Evolutionary conservation across 2,888 invertebrate species (phyloP), one percentile per base, ranked within the genome.

Genomic region (Melinopterus prodromus): DNA sequence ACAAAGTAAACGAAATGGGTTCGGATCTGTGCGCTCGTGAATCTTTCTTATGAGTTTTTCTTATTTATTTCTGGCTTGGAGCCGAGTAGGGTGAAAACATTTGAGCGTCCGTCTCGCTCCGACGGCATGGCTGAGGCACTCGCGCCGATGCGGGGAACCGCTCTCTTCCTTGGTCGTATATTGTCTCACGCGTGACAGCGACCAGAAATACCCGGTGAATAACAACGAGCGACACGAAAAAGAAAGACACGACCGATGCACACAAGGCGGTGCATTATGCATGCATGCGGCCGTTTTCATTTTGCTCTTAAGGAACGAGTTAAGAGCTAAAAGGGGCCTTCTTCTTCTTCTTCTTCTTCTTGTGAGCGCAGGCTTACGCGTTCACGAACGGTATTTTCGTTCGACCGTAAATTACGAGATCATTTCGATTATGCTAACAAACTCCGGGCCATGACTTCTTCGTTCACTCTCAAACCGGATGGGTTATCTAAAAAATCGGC

Each of bases 121-220:
- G 72, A n/a, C 74, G 74, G 36, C 37, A 74, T 37, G 74, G 35
- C 74, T 36, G 74, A n/a, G 14, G 74, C 74, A 35, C 74, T 35
- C 9, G 14, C 74, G 35, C 9, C 35, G 36, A 26, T 74, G 74
- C 74, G 36, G n/a, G 74, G 26, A 53, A 36, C 74, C 74, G 74
- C 36, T n/a, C 74, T 74, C 74, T 74, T 74, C 74, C 74, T 74
- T 74, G 74, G 36, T 74, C 74, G 36, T 74, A 74, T 74, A 74
- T 74, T 37, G 74, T 74, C 74, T 74, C 36, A 74, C 37, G 74
- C 36, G 74, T 74, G 74, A 74, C 74, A 74, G 74, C 74, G 74
- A 74, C 74, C 74, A 74, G 74, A 74, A 74, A 74, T 74, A 74
- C 74, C 74, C 74, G 74, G 74, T 74, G 74, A 74, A 74, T 74